Conservation (phyloP, 2,113 vertebrate species). For the Aplodontia rufa region DNA sequence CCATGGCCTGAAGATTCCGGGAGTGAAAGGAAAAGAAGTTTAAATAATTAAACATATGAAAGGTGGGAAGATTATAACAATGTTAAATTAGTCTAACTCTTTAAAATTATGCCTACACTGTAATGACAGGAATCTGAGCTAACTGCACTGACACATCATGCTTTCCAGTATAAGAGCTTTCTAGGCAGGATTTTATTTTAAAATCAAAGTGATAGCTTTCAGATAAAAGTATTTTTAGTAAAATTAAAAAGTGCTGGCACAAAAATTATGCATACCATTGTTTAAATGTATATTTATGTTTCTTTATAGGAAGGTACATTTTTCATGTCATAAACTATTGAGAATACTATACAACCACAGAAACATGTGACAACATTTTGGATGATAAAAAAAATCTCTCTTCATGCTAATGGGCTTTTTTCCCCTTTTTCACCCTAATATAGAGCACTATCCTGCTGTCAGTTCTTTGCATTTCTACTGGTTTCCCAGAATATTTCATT, state of each 20-base stretch:
- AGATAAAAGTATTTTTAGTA: not conserved
- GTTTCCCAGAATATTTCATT: not conserved
- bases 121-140: not conserved
- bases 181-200: not conserved
- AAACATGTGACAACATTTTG: not conserved
- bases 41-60: conserved; percentile 53
- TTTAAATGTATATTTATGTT: not conserved
- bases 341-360: not conserved
- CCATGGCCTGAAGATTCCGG: conserved; percentile 87
- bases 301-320: not conserved
- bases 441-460: not conserved
- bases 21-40: conserved; percentile 73
- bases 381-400: not conserved
- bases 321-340: not conserved
- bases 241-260: not conserved
- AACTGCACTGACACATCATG: not conserved
- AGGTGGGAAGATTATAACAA: not conserved
- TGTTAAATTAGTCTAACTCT: not conserved
- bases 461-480: not conserved
- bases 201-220: not conserved
- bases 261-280: not conserved
- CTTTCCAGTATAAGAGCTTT: not conserved
- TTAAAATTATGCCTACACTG: not conserved
- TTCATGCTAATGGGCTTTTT: not conserved
- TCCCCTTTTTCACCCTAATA: not conserved